A percentile compares a stretch with the other conserved stretches of the same genome.
phyloP scores from a whole-genome alignment of 2,888 invertebrate species.

The Bombylius major region DNA sequence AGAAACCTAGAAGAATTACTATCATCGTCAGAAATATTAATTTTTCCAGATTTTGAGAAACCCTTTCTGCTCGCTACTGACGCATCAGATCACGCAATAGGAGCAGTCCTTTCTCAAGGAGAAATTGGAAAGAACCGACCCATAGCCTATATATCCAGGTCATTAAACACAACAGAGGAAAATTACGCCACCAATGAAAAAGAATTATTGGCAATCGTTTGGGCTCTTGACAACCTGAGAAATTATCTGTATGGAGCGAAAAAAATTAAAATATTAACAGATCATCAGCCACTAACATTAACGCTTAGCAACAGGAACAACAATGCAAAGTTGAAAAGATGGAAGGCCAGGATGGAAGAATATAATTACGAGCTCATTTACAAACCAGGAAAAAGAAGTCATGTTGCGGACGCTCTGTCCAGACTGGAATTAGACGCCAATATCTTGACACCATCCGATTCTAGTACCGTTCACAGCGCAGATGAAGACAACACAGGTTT shows the following conservation, averaged over 20 bases:
- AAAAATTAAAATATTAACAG: constrained; percentile 10
- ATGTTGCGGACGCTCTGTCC: constrained; percentile 10
- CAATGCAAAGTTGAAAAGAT: constrained; percentile 12
- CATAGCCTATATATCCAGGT: constrained; percentile 1
- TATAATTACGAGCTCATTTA: constrained; percentile 10
- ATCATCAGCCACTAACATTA: constrained; percentile 12
- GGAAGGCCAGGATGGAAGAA: constrained; percentile 11
- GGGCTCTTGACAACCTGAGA: constrained; percentile 7
- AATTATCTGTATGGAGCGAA: constrained; percentile 11
- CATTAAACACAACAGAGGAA: constrained; percentile 9
- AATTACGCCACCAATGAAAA: constrained; percentile 12
- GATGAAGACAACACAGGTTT: constrained; percentile 9
- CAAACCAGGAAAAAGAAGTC: constrained; percentile 10
- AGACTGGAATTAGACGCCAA: constrained; percentile 2
- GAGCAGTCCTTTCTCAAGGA: background rate
- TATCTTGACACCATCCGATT: background rate
- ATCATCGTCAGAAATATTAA: background rate
- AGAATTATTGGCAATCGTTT: constrained; percentile 10
- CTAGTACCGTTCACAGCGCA: constrained; percentile 10
- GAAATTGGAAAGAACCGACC: background rate
- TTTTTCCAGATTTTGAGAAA: background rate
- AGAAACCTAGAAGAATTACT: background rate
- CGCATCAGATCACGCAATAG: constrained; percentile 1
- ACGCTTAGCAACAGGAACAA: constrained; percentile 2
- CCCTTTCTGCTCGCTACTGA: constrained; percentile 1